phyloP scores from a whole-genome alignment of 2,888 invertebrate species.

The Tipula confusa region DNA sequence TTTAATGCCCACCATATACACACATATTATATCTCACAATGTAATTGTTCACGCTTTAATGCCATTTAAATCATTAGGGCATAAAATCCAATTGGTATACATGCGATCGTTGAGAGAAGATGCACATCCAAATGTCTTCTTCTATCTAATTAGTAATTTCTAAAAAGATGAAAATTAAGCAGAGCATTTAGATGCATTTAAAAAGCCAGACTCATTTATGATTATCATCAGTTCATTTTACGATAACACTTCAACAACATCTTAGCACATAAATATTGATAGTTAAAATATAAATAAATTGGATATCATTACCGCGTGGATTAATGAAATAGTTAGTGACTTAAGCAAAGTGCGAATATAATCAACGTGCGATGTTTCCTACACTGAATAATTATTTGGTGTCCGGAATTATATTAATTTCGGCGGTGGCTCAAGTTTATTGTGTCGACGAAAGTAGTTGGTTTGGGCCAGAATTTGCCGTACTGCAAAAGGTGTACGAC shows the following conservation, averaged over 20 bases:
- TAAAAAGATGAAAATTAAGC: conserved; percentile 34
- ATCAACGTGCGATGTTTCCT: background rate
- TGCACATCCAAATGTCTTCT: background rate
- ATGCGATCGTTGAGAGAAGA: background rate
- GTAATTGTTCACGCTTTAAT: background rate
- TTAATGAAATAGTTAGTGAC: background rate
- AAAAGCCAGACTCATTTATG: conserved; percentile 33
- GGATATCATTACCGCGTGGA: background rate
- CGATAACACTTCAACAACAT: background rate
- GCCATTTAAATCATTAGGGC: background rate
- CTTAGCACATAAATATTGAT: background rate
- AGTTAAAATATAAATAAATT: background rate
- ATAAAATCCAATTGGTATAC: background rate
- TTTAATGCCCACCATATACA: background rate
- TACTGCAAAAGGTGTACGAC: conserved; percentile 59
- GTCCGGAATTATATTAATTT: conserved; percentile 34
- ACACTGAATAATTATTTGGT: background rate
- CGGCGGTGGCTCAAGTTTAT: conserved; percentile 32
- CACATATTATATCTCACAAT: background rate
- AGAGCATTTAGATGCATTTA: conserved; percentile 39
- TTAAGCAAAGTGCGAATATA: background rate
- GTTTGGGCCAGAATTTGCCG: conserved; percentile 56
- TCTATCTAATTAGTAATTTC: background rate
- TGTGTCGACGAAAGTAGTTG: conserved; percentile 40
- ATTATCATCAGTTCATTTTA: conserved; percentile 15